These are phyloP conservation scores for Dichetophora obliterata DNA, from an alignment of 2,888 invertebrate genomes.

Conservation along the genomic window DNA sequence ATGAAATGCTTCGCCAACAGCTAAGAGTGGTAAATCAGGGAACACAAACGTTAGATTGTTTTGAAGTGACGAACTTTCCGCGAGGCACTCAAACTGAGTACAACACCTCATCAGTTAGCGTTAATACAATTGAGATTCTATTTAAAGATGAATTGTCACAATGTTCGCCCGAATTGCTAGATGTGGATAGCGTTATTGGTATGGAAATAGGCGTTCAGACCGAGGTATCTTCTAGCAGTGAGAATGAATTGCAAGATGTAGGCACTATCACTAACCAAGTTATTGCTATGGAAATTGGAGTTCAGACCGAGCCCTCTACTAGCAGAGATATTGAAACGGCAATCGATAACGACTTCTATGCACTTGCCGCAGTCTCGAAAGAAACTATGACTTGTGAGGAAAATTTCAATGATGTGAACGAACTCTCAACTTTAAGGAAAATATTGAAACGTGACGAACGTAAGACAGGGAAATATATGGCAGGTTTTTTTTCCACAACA, in stretches of 20 bases:
- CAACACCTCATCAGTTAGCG: constrained; percentile 12
- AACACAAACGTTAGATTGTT: constrained; percentile 61
- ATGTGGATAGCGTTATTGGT: constrained; percentile 22
- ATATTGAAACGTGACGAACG: not conserved
- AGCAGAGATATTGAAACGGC: not conserved
- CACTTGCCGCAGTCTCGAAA: not conserved
- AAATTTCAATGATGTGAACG: too few species aligned
- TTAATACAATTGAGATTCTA: constrained; percentile 40
- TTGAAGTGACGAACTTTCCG: constrained; percentile 58
- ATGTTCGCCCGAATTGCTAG: not conserved
- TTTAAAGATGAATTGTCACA: not conserved
- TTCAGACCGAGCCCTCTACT: constrained; percentile 46
- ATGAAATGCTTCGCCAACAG: not conserved
- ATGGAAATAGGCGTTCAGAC: constrained; percentile 45
- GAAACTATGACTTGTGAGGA: not conserved
- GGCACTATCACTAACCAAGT: constrained; percentile 20
- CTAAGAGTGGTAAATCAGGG: constrained; percentile 57
- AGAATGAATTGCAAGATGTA: not conserved
- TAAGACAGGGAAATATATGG: constrained; percentile 43
- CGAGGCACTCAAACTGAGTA: constrained; percentile 62
- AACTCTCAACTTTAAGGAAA: not conserved
- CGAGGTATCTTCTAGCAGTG: constrained; percentile 16
- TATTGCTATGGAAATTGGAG: constrained; percentile 10
- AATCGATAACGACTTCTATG: not conserved
- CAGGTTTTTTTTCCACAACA: constrained; percentile 50